Evolutionary conservation across 2,113 vertebrate genomes (phyloP).

Genomic region (Mionectes macconnelli): DNA sequence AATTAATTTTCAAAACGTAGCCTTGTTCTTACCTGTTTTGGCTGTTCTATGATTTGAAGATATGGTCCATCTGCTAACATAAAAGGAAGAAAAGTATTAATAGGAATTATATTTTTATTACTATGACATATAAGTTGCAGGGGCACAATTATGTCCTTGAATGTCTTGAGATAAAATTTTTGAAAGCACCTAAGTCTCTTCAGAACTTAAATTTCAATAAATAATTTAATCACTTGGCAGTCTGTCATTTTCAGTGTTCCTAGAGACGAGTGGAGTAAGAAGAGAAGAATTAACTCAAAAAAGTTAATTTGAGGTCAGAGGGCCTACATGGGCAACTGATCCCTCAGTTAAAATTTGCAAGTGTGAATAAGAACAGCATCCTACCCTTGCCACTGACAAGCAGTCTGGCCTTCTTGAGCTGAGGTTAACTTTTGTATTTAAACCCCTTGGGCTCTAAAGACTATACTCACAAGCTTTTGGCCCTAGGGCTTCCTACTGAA

Average conservation of each 20-base stretch:
- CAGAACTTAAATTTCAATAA: background rate
- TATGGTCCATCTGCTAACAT: conserved; percentile 81
- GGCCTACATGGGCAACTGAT: background rate
- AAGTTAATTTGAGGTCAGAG: background rate
- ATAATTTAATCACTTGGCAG: background rate
- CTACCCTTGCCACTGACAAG: background rate
- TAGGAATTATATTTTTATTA: background rate
- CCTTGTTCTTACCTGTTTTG: conserved; percentile 83
- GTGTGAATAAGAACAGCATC: background rate
- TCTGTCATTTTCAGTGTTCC: background rate
- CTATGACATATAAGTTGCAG: background rate
- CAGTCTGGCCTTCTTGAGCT: background rate
- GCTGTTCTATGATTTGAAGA: conserved; percentile 87
- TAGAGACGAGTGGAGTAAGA: background rate
- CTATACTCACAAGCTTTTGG: background rate
- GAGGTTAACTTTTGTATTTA: background rate
- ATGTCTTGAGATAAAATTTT: background rate
- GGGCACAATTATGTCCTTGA: background rate
- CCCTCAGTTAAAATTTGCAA: background rate
- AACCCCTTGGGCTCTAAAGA: background rate
- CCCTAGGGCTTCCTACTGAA: conserved; percentile 1
- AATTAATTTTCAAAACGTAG: background rate
- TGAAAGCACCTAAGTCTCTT: background rate
- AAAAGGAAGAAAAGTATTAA: conserved; percentile 20
- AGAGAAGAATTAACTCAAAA: background rate